Base-by-base conservation (phyloP, 1,140 invertebrate species). In the Akabosia matsudoensis region DNA sequence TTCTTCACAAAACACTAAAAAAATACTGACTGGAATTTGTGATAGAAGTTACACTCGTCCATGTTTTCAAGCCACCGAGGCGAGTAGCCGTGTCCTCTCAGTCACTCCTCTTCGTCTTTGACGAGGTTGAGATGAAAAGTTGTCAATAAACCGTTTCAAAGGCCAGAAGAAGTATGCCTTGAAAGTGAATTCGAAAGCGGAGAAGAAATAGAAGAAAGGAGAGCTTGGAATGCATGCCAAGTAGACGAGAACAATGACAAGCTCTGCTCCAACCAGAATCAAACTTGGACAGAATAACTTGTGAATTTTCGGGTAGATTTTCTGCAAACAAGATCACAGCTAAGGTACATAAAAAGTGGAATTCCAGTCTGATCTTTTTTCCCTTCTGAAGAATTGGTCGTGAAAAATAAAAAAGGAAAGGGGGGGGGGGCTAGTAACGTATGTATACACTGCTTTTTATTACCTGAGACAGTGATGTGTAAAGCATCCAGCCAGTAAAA, bases 181-280 rank as follows among this genome's bases (percentile, higher is more conserved):
- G 64, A 70, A 75, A 0, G 52, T 1, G 16, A 70, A 75, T 28
- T 61, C 22, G 33, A 75, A 28, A 1, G 51, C 24, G 1, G 70
- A 37, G 14, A 75, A 75, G 64, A 70, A 75, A 33, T 75, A 75
- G 70, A 75, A 75, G 22, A 51, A 75, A 4, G 74, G 74, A 16
- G 74, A 75, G 37, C 74, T 75, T 2, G 74, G 74, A 30, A 75
- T 67, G 30, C 34, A 52, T 10, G 28, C 33, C 1, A 75, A 37
- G 64, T 75, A 75, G 16, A 34, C n/a, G 0, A 70, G 26, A 0
- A 75, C 2, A 70, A 75, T 52, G 0, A 28, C 61, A 14, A 75
- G 24, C 33, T 75, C 33, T 10, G 52, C 33, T 51, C 16, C 37
- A 10, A 70, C 51, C 0, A 75, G 14, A 0, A 75, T 24, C 1